Evolutionary conservation across 2,888 invertebrate species (phyloP), one percentile per base, ranked within the genome.

Genomic region (Tipula vernalis): DNA sequence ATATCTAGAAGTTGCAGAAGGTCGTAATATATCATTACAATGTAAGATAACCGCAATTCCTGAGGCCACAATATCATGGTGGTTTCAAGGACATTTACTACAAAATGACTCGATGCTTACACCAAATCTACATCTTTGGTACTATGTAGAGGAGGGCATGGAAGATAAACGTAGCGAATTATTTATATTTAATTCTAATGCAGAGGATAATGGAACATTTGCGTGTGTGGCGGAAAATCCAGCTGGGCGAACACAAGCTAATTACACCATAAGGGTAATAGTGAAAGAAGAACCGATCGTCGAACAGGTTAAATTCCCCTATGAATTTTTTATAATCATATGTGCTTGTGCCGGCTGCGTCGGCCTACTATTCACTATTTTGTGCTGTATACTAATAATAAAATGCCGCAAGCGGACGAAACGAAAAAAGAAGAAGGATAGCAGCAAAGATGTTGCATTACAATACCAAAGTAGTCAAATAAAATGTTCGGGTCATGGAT

Each of bases 201-300:
- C 93, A 57, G 96, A 95, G 88, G 96, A 97, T 90, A 97, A 97
- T 89, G 97, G 97, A 5, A 96, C 96, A 8, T 97, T 96, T 90
- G 94, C 95, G 3, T 98, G 98, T 91, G 93, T 95, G 13, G 97
- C 97, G 0, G 96, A 96, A 90, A 98, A 98, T 90, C 94, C 95
- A 15, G 98, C 97, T 0, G 98, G 98, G 13, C 94, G 93, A 87
- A 93, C 95, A 0, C 94, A 94, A 88, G 95, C 96, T 87, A 97
- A 98, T 91, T 96, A 96, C 89, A 97, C 97, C 1, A 93, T 98
- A 88, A 93, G 94, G 88, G 94, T 96, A 86, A 93, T 96, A 88
- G 93, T 95, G 87, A 95, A 95, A 90, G 95, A 95, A 89, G 95
- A 95, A 88, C 95, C 95, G 13, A 93, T 95, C 36, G 94, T 94